These are phyloP conservation scores for Aelia acuminata DNA, from an alignment of 2,888 invertebrate species.

Conservation along the genomic window DNA sequence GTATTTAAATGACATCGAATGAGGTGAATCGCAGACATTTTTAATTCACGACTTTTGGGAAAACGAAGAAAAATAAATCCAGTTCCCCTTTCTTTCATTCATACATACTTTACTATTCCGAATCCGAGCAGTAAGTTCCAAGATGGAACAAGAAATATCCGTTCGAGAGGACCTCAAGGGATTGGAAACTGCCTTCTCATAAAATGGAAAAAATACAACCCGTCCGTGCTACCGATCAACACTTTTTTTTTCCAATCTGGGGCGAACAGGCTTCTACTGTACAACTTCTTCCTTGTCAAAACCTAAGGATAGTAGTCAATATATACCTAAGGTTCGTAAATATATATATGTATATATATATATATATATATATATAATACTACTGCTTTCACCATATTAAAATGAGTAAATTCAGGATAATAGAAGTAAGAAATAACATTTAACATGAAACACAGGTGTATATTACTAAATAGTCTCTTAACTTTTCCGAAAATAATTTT, in stretches of 20 bases:
- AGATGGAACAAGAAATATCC: background rate
- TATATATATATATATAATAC: too few relatives aligned
- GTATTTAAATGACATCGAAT: background rate
- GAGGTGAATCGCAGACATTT: background rate
- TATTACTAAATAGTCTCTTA: too few relatives aligned
- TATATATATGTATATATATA: too few relatives aligned
- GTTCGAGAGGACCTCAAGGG: background rate
- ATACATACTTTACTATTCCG: background rate
- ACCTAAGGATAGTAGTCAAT: background rate
- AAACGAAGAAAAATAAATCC: background rate
- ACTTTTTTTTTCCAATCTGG: background rate
- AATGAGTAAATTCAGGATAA: too few relatives aligned
- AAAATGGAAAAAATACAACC: constrained; percentile 12
- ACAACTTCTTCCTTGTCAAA: background rate
- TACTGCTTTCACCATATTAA: too few relatives aligned
- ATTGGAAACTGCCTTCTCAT: background rate
- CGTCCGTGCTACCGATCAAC: background rate
- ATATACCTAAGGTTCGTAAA: too few relatives aligned
- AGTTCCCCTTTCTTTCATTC: background rate
- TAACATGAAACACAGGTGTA: too few relatives aligned
- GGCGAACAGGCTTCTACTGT: background rate
- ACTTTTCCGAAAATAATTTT: too few relatives aligned
- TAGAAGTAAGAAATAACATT: too few relatives aligned
- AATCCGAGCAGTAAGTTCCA: background rate
- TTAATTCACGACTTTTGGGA: background rate